Conservation (phyloP, 2,888 invertebrate genomes). For the Diaprepes abbreviatus region DNA sequence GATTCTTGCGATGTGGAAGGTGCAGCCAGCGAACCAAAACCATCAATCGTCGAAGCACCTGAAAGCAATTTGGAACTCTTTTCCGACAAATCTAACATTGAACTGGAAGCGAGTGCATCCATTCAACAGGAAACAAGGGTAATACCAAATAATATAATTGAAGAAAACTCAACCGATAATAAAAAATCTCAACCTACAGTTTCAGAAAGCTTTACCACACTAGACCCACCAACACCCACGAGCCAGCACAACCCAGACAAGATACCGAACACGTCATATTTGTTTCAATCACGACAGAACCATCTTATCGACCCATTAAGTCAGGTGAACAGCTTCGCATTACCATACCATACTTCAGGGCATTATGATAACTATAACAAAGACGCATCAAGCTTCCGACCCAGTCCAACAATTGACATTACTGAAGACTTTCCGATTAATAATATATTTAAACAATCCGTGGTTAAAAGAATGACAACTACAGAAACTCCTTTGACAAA, state of each 20-base stretch:
- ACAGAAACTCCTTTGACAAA: background rate
- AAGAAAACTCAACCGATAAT: conserved; percentile 47
- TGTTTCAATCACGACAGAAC: conserved; percentile 32
- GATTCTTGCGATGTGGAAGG: conserved; percentile 80
- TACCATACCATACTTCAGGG: conserved; percentile 15
- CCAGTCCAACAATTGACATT: conserved; percentile 16
- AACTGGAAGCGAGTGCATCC: conserved; percentile 72
- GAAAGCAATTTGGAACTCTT: conserved; percentile 59
- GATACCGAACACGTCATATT: conserved; percentile 36
- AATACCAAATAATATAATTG: conserved; percentile 59
- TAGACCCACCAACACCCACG: conserved; percentile 45
- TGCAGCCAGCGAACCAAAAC: conserved; percentile 72
- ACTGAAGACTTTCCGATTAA: conserved; percentile 6
- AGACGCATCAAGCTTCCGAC: conserved; percentile 14
- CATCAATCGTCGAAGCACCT: conserved; percentile 64
- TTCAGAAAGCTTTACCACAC: conserved; percentile 53
- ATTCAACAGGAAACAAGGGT: conserved; percentile 58
- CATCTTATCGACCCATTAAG: conserved; percentile 19
- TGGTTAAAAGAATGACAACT: conserved; percentile 3
- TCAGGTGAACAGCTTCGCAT: conserved; percentile 6
- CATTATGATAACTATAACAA: conserved; percentile 8
- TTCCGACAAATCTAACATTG: conserved; percentile 62
- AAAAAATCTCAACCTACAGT: conserved; percentile 51
- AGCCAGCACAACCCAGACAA: conserved; percentile 36
- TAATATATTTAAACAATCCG: background rate